phyloP scores from a whole-genome alignment of 2,113 vertebrate genomes.

The Heteronetta atricapilla region DNA sequence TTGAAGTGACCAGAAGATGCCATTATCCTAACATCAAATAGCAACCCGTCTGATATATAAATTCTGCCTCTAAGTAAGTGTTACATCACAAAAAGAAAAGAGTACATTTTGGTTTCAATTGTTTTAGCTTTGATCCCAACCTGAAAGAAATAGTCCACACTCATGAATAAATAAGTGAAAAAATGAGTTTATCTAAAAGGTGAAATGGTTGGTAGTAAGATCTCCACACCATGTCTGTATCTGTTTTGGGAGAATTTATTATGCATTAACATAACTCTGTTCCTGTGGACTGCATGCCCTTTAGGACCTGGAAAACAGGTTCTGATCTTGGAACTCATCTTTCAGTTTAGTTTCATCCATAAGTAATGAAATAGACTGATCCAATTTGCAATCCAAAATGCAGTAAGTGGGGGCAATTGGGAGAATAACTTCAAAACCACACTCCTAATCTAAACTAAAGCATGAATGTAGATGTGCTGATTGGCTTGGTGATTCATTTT shows the following conservation, averaged over 20 bases:
- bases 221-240: not conserved
- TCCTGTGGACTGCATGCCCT: not conserved
- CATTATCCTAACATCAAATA: not conserved
- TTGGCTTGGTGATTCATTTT: not conserved
- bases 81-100: not conserved
- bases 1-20: not conserved
- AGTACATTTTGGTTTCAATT: not conserved
- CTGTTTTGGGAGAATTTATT: not conserved
- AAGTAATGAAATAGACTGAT: not conserved
- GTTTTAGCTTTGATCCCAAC: not conserved
- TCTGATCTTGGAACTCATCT: not conserved
- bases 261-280: not conserved
- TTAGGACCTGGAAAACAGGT: not conserved
- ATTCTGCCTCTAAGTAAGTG: not conserved
- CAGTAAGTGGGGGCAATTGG: not conserved
- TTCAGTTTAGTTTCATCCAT: not conserved
- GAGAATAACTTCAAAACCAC: not conserved
- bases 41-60: not conserved
- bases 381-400: conserved; percentile 18
- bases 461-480: not conserved
- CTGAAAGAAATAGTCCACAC: not conserved
- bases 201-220: not conserved
- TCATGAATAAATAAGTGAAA: not conserved
- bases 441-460: not conserved
- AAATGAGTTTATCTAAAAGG: not conserved